A percentile compares a stretch with the other conserved stretches of the same genome.
Conservation (phyloP, 2,797 vertebrate species). For the Nyctalus aviator region DNA sequence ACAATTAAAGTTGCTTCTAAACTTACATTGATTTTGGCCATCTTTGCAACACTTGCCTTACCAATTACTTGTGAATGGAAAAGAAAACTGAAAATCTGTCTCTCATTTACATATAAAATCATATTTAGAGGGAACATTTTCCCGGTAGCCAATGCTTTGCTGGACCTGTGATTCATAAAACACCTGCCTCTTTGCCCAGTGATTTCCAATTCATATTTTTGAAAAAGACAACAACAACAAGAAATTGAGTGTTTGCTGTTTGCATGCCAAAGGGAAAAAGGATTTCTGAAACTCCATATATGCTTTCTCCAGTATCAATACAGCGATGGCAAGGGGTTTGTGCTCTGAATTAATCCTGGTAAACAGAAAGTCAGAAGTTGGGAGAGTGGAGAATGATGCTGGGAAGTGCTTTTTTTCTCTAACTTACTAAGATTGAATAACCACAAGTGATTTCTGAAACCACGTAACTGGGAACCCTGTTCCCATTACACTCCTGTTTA, state of each 20-base stretch:
- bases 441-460: not conserved
- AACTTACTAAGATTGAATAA: not conserved
- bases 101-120: constrained; percentile 31
- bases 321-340: not conserved
- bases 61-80: not conserved
- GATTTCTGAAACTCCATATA: not conserved
- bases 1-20: constrained; percentile 4
- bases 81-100: not conserved
- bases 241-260: not conserved
- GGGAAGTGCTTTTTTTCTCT: not conserved
- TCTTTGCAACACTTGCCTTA: not conserved
- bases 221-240: not conserved
- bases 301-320: not conserved
- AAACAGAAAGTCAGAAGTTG: not conserved
- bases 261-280: not conserved
- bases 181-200: not conserved
- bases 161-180: not conserved
- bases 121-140: not conserved
- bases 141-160: not conserved
- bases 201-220: not conserved
- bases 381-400: not conserved
- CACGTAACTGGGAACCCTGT: not conserved
- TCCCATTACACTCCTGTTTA: too few species aligned
- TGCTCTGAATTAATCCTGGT: not conserved
- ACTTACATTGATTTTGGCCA: not conserved